Percentiles rank a stretch among this genome's conserved stretches.
These are phyloP conservation scores for Promerops cafer DNA, from an alignment of 2,113 vertebrate genomes.

Conservation along the genomic window DNA sequence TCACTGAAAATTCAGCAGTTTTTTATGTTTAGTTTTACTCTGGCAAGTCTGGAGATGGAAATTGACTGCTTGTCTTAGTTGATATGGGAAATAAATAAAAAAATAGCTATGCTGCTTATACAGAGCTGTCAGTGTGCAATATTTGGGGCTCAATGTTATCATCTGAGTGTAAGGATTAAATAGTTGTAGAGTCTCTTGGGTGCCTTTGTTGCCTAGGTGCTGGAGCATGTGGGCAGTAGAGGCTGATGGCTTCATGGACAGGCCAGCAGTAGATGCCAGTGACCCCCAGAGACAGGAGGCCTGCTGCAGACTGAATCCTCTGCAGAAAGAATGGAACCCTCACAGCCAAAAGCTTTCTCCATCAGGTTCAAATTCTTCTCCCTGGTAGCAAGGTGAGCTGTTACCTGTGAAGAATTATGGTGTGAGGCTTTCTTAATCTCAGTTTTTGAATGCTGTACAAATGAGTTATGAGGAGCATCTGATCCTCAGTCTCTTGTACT, in stretches of 20 bases:
- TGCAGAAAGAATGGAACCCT: not conserved
- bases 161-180: not conserved
- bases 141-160: not conserved
- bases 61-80: not conserved
- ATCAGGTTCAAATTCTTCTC: not conserved
- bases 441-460: not conserved
- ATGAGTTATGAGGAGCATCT: not conserved
- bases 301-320: not conserved
- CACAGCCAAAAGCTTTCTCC: not conserved
- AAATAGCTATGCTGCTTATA: not conserved
- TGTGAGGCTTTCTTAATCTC: not conserved
- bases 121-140: not conserved
- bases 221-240: accelerated
- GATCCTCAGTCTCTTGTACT: not conserved
- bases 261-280: not conserved
- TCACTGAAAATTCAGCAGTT: not conserved
- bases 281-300: not conserved
- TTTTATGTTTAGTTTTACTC: not conserved
- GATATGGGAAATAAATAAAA: not conserved
- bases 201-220: not conserved
- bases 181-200: not conserved
- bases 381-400: not conserved
- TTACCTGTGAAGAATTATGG: not conserved
- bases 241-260: not conserved
- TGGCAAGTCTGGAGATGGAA: not conserved